A percentile compares a stretch with the other conserved stretches of the same genome.
These are phyloP conservation scores for Acronicta psi DNA, from an alignment of 2,888 invertebrate species.

Conservation along the genomic window DNA sequence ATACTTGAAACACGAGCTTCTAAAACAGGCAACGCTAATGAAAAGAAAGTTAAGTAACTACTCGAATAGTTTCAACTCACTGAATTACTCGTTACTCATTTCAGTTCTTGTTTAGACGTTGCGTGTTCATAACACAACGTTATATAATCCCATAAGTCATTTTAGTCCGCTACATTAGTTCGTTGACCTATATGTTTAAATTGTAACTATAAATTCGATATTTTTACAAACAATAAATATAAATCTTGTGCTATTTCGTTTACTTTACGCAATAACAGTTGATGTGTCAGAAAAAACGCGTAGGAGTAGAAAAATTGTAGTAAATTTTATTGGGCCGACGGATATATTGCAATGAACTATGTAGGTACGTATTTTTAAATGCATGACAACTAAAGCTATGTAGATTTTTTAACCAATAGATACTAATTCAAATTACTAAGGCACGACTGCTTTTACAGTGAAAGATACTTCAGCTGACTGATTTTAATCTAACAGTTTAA, in stretches of 20 bases:
- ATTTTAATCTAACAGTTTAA: too few species aligned
- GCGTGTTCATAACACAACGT: constrained; percentile 43
- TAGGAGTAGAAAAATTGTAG: constrained; percentile 28
- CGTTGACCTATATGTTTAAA: constrained; percentile 52
- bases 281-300: constrained; percentile 27
- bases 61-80: constrained; percentile 23
- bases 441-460: too few species aligned
- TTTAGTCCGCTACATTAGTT: constrained; percentile 37
- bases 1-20: constrained; percentile 6
- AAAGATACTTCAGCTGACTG: too few species aligned
- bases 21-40: constrained; percentile 26
- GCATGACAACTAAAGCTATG: neutral
- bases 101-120: constrained; percentile 32
- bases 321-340: constrained; percentile 2
- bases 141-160: constrained; percentile 37
- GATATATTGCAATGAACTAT: constrained; percentile 24
- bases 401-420: neutral
- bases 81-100: constrained; percentile 34
- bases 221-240: constrained; percentile 48
- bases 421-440: too few species aligned
- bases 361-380: constrained; percentile 5
- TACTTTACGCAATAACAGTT: constrained; percentile 48
- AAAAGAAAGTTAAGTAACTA: constrained; percentile 36
- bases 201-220: constrained; percentile 41
- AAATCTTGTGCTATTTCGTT: constrained; percentile 51